Conservation (phyloP, 2,888 invertebrate species). For the Pycnomerus fuliginosus region DNA sequence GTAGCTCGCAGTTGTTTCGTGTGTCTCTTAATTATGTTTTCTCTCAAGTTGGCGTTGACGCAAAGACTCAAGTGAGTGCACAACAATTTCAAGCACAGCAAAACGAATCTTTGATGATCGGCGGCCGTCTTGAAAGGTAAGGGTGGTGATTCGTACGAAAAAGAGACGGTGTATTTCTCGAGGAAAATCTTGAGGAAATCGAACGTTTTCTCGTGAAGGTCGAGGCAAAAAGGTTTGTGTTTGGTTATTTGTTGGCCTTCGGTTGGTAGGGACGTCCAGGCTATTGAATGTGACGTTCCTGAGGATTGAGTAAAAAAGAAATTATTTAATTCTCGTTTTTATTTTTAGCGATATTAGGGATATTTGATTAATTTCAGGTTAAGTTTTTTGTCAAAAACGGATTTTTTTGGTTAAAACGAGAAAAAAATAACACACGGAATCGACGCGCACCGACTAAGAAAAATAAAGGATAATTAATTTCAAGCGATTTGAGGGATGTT, state of each 20-base stretch:
- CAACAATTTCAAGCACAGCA: conserved; percentile 58
- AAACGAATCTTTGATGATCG: conserved; percentile 60
- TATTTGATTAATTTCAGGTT: too few species aligned
- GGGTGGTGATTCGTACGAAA: conserved; percentile 49
- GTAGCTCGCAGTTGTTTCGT: conserved; percentile 57
- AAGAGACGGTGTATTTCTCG: conserved; percentile 58
- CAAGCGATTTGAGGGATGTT: too few species aligned
- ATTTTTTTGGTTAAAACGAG: too few species aligned
- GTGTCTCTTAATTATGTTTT: conserved; percentile 55
- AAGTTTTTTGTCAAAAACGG: too few species aligned
- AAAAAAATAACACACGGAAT: too few species aligned
- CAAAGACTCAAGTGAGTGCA: conserved; percentile 61
- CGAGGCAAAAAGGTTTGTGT: conserved; percentile 63
- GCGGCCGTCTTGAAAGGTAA: conserved; percentile 52
- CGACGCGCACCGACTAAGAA: too few species aligned
- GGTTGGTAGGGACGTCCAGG: conserved; percentile 58
- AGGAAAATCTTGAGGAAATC: conserved; percentile 57
- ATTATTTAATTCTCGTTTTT: too few species aligned
- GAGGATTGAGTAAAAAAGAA: too few species aligned
- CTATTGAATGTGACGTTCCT: conserved; percentile 62
- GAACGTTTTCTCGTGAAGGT: conserved; percentile 62
- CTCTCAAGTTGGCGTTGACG: conserved; percentile 54
- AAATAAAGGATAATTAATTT: too few species aligned
- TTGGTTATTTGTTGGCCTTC: conserved; percentile 57
- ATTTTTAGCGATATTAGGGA: too few species aligned